phyloP scores from a whole-genome alignment of 2,888 invertebrate genomes.

The Platycheirus albimanus region DNA sequence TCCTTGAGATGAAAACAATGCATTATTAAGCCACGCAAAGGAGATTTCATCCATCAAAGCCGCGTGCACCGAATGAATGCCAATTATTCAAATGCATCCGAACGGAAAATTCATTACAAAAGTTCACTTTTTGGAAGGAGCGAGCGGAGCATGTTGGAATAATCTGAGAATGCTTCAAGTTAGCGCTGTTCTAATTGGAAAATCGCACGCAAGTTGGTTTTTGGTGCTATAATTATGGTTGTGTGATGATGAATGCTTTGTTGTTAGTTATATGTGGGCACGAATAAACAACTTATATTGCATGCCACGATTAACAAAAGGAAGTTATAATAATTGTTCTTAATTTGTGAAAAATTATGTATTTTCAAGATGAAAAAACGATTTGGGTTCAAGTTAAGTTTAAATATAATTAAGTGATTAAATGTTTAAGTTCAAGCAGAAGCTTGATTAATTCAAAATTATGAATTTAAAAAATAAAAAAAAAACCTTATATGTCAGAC shows the following conservation, averaged over 20 bases:
- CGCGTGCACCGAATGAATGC: constrained; percentile 39
- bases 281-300: too few relatives aligned
- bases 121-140: constrained; percentile 1
- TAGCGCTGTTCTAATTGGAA: constrained; percentile 26
- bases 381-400: too few relatives aligned
- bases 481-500: too few relatives aligned
- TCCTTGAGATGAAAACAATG: constrained; percentile 60
- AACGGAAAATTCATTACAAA: constrained; percentile 59
- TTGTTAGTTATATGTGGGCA: neutral
- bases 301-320: too few relatives aligned
- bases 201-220: neutral
- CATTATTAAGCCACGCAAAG: constrained; percentile 51
- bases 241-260: constrained; percentile 9
- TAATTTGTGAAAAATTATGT: too few relatives aligned
- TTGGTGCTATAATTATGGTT: neutral
- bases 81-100: constrained; percentile 55
- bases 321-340: too few relatives aligned
- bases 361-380: too few relatives aligned
- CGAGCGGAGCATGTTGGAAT: neutral
- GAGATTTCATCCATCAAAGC: constrained; percentile 43
- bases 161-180: constrained; percentile 24
- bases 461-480: too few relatives aligned
- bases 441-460: too few relatives aligned
- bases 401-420: too few relatives aligned
- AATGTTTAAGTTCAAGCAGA: too few relatives aligned